A percentile compares a stretch with the other conserved stretches of the same genome.
Evolutionary conservation across 2,113 vertebrate species (phyloP).

Genomic region (Bubo bubo): DNA sequence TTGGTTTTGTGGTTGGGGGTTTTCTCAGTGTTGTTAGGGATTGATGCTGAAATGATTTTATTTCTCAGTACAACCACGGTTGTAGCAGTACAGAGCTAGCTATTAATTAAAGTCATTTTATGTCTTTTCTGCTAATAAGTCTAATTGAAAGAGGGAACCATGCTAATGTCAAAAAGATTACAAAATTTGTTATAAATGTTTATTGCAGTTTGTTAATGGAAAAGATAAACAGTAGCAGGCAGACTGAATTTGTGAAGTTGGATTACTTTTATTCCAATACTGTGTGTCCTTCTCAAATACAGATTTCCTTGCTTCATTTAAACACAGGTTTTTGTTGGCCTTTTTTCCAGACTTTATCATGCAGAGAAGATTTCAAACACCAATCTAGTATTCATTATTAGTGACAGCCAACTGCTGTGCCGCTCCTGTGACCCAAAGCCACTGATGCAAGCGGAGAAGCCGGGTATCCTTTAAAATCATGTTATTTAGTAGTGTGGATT

Average conservation of each 20-base stretch:
- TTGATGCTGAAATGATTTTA: not conserved
- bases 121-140: not conserved
- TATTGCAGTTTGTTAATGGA: not conserved
- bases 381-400: conserved; percentile 95
- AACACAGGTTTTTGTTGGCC: not conserved
- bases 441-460: conserved; percentile 93
- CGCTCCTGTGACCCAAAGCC: conserved; percentile 89
- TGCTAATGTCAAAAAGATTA: not conserved
- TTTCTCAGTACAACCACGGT: not conserved
- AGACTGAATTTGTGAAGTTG: not conserved
- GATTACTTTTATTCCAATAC: not conserved
- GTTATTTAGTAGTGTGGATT: conserved; percentile 20
- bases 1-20: not conserved
- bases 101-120: not conserved
- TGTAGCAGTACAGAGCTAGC: not conserved
- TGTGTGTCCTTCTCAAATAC: not conserved
- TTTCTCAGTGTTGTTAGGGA: not conserved
- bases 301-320: not conserved
- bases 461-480: conserved; percentile 88
- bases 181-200: not conserved
- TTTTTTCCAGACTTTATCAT: conserved; percentile 80
- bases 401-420: conserved; percentile 91
- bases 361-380: conserved; percentile 95
- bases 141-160: not conserved
- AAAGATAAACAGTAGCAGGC: not conserved